Conservation (phyloP, 2,113 vertebrate species). For the Prochilodus magdalenae region DNA sequence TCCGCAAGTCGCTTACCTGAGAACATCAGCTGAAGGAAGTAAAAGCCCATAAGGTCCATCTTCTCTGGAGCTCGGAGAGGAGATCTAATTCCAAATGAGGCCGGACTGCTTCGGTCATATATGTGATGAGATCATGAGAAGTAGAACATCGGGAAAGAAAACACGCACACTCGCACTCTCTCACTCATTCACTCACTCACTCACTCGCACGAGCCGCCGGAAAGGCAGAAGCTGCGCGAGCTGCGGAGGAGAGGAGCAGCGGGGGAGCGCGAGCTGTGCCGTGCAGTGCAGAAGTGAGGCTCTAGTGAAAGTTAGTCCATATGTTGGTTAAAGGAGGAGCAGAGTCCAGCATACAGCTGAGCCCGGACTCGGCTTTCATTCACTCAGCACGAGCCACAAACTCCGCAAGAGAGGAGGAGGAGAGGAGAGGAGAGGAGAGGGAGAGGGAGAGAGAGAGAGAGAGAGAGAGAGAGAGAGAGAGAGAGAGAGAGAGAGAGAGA, state of each 20-base stretch:
- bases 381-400: background rate
- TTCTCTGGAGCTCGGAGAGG: background rate
- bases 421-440: background rate
- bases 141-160: background rate
- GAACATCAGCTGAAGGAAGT: conserved; percentile 73
- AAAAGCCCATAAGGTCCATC: conserved; percentile 79
- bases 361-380: background rate
- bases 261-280: background rate
- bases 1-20: conserved; percentile 67
- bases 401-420: background rate
- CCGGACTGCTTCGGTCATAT: conserved; percentile 20
- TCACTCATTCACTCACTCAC: too few species aligned
- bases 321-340: background rate
- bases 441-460: background rate
- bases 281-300: background rate
- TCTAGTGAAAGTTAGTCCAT: conserved; percentile 11
- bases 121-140: conserved; percentile 14
- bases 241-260: background rate
- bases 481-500: background rate
- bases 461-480: background rate
- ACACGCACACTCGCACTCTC: too few species aligned
- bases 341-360: background rate
- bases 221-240: background rate
- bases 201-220: too few species aligned
- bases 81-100: conserved; percentile 28